Evolutionary conservation across 2,888 invertebrate genomes (phyloP).

Genomic region (Dusona sp.): DNA sequence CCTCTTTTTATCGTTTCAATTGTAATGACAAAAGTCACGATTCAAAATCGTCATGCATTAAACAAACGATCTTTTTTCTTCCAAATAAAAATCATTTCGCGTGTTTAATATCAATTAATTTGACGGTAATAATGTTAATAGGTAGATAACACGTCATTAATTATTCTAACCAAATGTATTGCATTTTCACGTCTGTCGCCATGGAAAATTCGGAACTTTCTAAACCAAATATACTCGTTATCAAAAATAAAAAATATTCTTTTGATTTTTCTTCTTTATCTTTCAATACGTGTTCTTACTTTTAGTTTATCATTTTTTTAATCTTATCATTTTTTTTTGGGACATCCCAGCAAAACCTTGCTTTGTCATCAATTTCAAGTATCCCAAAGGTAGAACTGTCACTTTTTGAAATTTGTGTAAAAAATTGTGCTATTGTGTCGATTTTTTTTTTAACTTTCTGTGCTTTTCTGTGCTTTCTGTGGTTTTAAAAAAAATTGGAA

Average conservation of each 20-base stretch:
- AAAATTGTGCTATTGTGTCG: not conserved
- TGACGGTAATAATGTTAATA: not conserved
- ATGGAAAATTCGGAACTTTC: not conserved
- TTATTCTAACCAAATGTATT: not conserved
- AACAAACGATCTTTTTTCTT: not conserved
- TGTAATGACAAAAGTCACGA: not conserved
- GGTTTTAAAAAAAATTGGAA: not conserved
- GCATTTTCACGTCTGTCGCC: not conserved
- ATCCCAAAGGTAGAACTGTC: not conserved
- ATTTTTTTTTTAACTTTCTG: not conserved
- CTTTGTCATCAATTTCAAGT: not conserved
- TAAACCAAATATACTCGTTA: not conserved
- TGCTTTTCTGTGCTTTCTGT: no score
- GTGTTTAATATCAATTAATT: not conserved
- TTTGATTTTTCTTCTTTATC: not conserved
- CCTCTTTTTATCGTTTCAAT: not conserved
- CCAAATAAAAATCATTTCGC: not conserved
- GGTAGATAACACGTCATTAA: not conserved
- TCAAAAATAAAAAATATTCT: not conserved
- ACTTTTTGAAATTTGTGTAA: not conserved
- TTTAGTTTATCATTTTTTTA: not conserved
- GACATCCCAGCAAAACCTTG: not conserved
- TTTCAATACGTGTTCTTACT: not conserved
- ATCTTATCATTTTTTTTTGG: conserved; percentile 1
- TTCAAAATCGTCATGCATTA: not conserved